Conservation (phyloP, 1,140 invertebrate species). For the Theocolax elegans region DNA sequence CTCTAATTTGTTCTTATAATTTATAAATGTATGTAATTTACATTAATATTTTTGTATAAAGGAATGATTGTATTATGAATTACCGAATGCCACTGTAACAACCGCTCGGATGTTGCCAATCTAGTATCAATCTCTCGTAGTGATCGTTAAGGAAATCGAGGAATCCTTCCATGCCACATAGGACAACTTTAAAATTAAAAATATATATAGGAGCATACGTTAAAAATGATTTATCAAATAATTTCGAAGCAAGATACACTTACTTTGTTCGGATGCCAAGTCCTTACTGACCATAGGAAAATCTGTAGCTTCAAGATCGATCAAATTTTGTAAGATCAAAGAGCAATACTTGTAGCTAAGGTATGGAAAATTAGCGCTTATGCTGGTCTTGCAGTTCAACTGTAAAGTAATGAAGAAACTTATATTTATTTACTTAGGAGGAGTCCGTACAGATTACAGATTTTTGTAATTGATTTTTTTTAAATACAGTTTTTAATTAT, state of each 20-base stretch:
- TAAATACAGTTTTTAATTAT: too few relatives aligned
- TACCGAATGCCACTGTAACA: constrained; percentile 53
- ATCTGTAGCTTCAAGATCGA: constrained; percentile 47
- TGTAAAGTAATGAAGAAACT: constrained; percentile 33
- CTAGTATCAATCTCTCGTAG: constrained; percentile 51
- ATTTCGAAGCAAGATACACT: too few relatives aligned
- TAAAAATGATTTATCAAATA: too few relatives aligned
- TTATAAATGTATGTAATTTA: too few relatives aligned
- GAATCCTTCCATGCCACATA: constrained; percentile 63
- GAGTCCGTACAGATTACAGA: too few relatives aligned
- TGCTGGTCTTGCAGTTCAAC: constrained; percentile 45
- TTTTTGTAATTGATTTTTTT: too few relatives aligned
- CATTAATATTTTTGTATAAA: too few relatives aligned
- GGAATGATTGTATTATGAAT: too few relatives aligned
- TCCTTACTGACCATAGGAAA: constrained; percentile 54
- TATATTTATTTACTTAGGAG: too few relatives aligned
- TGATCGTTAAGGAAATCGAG: constrained; percentile 53
- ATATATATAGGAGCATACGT: too few relatives aligned
- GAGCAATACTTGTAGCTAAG: constrained; percentile 53
- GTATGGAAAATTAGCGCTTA: constrained; percentile 24
- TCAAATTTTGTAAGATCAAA: constrained; percentile 54
- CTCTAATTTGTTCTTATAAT: too few relatives aligned
- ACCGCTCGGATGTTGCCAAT: constrained; percentile 52
- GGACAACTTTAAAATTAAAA: constrained; percentile 49
- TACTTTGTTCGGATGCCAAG: constrained; percentile 61